These are phyloP conservation scores for Coreoperca whiteheadi DNA, from an alignment of 2,113 vertebrate species.

Conservation along the genomic window DNA sequence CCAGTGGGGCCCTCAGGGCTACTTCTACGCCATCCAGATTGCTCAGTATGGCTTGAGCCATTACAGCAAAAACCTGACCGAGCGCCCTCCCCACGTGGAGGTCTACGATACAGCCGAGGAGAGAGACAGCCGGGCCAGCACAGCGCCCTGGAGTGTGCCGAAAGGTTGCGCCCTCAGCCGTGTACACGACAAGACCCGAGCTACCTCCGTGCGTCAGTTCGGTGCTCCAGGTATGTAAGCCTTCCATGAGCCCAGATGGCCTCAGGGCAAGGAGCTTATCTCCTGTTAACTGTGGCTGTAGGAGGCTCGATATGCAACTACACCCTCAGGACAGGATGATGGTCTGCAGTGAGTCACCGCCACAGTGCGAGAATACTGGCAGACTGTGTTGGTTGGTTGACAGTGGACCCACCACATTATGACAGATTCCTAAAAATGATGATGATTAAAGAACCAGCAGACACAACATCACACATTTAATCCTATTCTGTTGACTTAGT, in stretches of 20 bases:
- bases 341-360: constrained; percentile 45
- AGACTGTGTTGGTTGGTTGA: constrained; percentile 17
- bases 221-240: constrained; percentile 87
- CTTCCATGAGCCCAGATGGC: constrained; percentile 31
- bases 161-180: constrained; percentile 89
- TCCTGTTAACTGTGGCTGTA: constrained; percentile 54
- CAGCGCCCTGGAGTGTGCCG: constrained; percentile 86
- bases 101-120: constrained; percentile 93
- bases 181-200: constrained; percentile 86
- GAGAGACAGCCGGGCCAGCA: constrained; percentile 68
- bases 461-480: constrained; percentile 18
- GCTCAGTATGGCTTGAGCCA: constrained; percentile 98
- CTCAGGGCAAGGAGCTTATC: constrained; percentile 58
- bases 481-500: constrained; percentile 5
- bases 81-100: constrained; percentile 91
- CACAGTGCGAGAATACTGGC: constrained; percentile 16
- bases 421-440: constrained; percentile 28
- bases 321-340: constrained; percentile 50
- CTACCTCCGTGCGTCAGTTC: constrained; percentile 90
- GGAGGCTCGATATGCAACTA: constrained; percentile 42
- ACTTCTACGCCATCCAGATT: constrained; percentile 99
- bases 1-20: constrained; percentile 98
- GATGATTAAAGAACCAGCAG: constrained; percentile 40
- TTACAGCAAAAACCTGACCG: constrained; percentile 98
- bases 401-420: constrained; percentile 35